These are phyloP conservation scores for Lasius platythorax DNA, from an alignment of 2,888 invertebrate genomes.

Conservation along the genomic window DNA sequence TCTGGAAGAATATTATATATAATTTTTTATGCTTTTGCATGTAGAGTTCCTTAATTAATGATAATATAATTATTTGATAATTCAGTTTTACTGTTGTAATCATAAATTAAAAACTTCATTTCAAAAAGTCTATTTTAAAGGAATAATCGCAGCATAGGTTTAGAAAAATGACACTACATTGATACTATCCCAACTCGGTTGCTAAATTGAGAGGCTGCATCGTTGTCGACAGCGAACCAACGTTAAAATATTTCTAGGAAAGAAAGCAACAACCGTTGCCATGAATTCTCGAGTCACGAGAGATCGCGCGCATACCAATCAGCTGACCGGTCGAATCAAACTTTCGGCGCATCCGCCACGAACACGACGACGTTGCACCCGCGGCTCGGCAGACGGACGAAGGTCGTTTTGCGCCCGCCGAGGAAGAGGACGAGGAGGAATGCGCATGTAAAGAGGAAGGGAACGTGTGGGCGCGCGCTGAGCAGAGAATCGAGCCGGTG, in stretches of 20 bases:
- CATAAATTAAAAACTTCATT: not conserved
- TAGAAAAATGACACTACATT: not conserved
- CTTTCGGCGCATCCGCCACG: constrained; percentile 2
- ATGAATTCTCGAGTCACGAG: constrained; percentile 33
- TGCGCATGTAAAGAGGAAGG: constrained; percentile 58
- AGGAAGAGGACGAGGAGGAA: constrained; percentile 66
- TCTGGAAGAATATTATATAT: not conserved
- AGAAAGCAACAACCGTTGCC: constrained; percentile 3
- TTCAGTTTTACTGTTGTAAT: not conserved
- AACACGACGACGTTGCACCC: constrained; percentile 11
- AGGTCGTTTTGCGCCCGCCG: constrained; percentile 60
- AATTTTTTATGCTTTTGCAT: not conserved
- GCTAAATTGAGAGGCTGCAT: not conserved
- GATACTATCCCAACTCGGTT: not conserved
- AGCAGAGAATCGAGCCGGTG: constrained; percentile 37
- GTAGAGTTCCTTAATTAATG: not conserved
- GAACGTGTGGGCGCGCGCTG: constrained; percentile 62
- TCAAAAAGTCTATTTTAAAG: not conserved
- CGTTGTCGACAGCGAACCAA: constrained; percentile 6
- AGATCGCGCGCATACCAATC: constrained; percentile 42
- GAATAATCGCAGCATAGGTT: not conserved
- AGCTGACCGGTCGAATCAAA: constrained; percentile 31
- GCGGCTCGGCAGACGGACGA: constrained; percentile 31
- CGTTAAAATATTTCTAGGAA: not conserved
- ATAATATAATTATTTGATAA: not conserved